Evolutionary conservation across 2,888 invertebrate genomes (phyloP).

Genomic region (Apocheima hispidaria): DNA sequence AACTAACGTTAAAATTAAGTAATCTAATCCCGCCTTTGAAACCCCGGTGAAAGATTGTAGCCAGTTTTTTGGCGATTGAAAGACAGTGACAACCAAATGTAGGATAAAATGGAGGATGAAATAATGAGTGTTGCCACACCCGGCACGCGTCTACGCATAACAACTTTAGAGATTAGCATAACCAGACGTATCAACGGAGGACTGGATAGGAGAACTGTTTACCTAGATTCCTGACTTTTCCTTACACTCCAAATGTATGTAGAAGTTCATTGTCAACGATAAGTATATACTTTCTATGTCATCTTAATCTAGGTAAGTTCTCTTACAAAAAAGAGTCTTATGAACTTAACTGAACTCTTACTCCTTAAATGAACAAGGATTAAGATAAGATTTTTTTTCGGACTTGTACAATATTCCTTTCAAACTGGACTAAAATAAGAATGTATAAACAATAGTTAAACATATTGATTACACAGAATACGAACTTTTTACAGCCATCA

Average conservation of each 20-base stretch:
- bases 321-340: too few relatives aligned
- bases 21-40: conserved; percentile 48
- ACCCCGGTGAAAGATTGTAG: conserved; percentile 45
- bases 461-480: not conserved
- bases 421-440: not conserved
- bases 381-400: not conserved
- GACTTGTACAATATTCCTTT: too few relatives aligned
- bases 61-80: conserved; percentile 55
- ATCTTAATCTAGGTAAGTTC: too few relatives aligned
- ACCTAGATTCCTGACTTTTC: conserved; percentile 17
- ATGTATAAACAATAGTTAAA: not conserved
- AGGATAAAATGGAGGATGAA: conserved; percentile 74
- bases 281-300: too few relatives aligned
- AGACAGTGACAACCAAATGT: conserved; percentile 73
- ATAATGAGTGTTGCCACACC: conserved; percentile 68
- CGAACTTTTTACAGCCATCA: not conserved
- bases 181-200: conserved; percentile 54
- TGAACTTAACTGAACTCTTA: too few relatives aligned
- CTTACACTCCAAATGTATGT: not conserved
- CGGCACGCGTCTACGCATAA: conserved; percentile 71
- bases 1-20: conserved; percentile 45
- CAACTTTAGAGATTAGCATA: conserved; percentile 69
- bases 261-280: not conserved
- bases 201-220: conserved; percentile 24
- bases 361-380: too few relatives aligned